A percentile compares a stretch with the other conserved stretches of the same genome.
These are phyloP conservation scores for Solea senegalensis DNA, from an alignment of 2,113 vertebrate genomes.

Conservation along the genomic window DNA sequence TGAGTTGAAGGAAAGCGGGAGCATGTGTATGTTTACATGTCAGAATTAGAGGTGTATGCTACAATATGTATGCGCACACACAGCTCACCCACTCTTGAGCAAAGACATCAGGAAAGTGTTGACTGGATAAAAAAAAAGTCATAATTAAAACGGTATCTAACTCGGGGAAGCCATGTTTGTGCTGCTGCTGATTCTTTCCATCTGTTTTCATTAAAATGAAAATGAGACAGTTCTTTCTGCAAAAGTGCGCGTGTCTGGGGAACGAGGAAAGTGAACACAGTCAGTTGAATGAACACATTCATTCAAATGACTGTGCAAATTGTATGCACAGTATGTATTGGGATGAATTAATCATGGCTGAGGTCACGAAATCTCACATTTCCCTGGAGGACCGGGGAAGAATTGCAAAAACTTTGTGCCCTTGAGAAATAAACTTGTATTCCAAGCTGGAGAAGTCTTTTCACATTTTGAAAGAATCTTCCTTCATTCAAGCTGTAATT, in stretches of 20 bases:
- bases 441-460: too few species aligned
- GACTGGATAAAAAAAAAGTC: constrained; percentile 38
- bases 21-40: constrained; percentile 17
- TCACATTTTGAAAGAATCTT: too few species aligned
- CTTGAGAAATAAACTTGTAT: background rate
- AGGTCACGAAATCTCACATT: constrained; percentile 29
- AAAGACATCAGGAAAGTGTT: constrained; percentile 29
- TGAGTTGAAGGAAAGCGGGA: constrained; percentile 15
- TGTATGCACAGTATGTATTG: constrained; percentile 12
- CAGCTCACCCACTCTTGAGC: background rate
- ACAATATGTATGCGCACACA: background rate
- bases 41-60: background rate
- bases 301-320: constrained; percentile 38
- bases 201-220: constrained; percentile 73
- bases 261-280: constrained; percentile 22
- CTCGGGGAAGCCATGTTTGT: constrained; percentile 50
- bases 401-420: background rate
- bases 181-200: constrained; percentile 42
- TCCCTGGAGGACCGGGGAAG: background rate
- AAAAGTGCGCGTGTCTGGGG: constrained; percentile 8
- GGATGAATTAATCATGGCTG: constrained; percentile 21
- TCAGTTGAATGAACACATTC: constrained; percentile 8
- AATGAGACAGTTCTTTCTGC: constrained; percentile 62
- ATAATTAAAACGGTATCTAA: constrained; percentile 26
- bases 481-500: too few species aligned